Percentiles rank a stretch among this genome's conserved stretches.
Conservation (phyloP, 1,140 invertebrate species). For the Drosophila tropicalis region DNA sequence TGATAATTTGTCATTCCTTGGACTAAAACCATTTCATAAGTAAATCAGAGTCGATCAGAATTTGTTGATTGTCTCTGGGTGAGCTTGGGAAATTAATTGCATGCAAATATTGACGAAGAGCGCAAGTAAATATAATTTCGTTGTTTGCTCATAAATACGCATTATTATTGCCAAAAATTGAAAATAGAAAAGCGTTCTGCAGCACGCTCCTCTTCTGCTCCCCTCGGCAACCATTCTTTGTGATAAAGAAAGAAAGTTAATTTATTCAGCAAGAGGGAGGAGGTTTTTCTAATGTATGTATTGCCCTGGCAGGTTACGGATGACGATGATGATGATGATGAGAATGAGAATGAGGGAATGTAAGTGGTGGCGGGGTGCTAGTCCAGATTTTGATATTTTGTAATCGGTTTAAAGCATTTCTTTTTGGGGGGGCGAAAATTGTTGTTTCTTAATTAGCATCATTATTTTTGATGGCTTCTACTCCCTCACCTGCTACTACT, state of each 20-base stretch:
- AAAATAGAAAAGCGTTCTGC: slow-evolving; percentile 47
- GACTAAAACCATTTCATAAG: not conserved
- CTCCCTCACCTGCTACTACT: slow-evolving; percentile 24
- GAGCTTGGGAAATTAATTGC: slow-evolving; percentile 75
- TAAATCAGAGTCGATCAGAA: slow-evolving; percentile 13
- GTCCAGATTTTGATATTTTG: slow-evolving; percentile 47
- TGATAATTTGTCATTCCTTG: no score
- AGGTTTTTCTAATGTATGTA: slow-evolving; percentile 9
- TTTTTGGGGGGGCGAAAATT: slow-evolving; percentile 42
- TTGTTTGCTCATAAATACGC: slow-evolving; percentile 81
- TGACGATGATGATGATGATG: not conserved
- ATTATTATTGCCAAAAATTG: slow-evolving; percentile 67
- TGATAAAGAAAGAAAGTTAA: slow-evolving; percentile 13
- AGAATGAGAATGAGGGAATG: not conserved
- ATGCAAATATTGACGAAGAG: slow-evolving; percentile 79
- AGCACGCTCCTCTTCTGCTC: not conserved
- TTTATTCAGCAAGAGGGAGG: not conserved
- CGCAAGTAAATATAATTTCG: slow-evolving; percentile 78
- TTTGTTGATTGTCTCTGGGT: slow-evolving; percentile 1
- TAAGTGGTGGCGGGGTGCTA: not conserved
- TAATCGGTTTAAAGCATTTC: slow-evolving; percentile 70
- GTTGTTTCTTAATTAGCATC: slow-evolving; percentile 73
- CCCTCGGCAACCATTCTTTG: slow-evolving; percentile 13
- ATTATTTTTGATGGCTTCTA: slow-evolving; percentile 76
- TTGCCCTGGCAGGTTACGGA: not conserved